Conservation (phyloP, 2,113 vertebrate species). For the Heliornis fulica region DNA sequence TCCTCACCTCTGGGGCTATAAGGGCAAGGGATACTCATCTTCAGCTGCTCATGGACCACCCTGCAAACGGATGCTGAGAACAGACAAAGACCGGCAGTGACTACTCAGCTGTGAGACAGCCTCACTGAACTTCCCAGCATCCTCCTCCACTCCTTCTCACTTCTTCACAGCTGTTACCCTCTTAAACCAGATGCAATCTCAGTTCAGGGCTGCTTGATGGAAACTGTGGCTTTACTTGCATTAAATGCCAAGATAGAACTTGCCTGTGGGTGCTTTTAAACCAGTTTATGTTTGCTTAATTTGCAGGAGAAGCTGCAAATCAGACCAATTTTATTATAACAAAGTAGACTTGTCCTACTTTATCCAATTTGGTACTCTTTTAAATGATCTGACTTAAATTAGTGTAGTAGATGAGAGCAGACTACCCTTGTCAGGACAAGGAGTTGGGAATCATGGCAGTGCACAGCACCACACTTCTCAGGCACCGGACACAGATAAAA, state of each 20-base stretch:
- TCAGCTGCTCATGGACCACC: neutral
- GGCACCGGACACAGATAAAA: neutral
- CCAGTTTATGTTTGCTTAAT: neutral
- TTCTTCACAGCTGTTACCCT: neutral
- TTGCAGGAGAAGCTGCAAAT: neutral
- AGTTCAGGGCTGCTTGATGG: neutral
- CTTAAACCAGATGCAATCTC: neutral
- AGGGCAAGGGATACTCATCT: neutral
- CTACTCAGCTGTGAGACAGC: neutral
- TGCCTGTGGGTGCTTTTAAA: neutral
- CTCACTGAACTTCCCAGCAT: rapidly evolving
- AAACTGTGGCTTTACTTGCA: neutral
- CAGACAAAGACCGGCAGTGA: neutral
- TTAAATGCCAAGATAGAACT: neutral
- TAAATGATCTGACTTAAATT: neutral
- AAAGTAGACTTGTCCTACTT: neutral
- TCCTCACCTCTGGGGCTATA: neutral
- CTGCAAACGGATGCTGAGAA: neutral
- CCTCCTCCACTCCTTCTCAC: neutral
- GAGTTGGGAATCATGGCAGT: neutral
- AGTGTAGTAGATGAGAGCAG: neutral
- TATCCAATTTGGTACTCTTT: neutral
- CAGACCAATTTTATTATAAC: neutral
- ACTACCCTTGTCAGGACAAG: neutral
- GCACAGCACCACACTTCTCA: neutral